These are phyloP conservation scores for Quadroppia sp. DNA, from an alignment of 2,888 invertebrate species.

Conservation along the genomic window DNA sequence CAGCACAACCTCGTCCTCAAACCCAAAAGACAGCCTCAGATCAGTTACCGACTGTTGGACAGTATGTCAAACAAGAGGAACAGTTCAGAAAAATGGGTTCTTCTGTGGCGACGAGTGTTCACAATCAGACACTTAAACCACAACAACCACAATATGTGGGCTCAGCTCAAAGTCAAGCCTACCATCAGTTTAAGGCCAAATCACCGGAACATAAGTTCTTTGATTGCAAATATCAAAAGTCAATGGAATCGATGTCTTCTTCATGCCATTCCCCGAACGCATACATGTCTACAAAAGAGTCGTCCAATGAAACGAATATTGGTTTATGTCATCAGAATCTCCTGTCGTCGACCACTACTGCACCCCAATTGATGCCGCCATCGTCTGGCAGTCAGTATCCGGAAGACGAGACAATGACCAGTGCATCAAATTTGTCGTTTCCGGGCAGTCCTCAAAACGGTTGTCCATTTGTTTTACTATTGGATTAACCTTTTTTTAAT, in stretches of 20 bases:
- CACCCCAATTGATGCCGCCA: neutral
- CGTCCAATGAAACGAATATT: neutral
- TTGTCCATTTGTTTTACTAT: neutral
- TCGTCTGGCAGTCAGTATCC: neutral
- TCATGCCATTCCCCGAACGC: conserved; percentile 3
- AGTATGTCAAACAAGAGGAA: conserved; percentile 16
- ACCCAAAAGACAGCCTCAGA: neutral
- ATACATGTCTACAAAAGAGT: conserved; percentile 24
- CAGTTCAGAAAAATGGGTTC: neutral
- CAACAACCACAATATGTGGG: neutral
- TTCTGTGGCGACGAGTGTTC: neutral
- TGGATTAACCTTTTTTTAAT: neutral
- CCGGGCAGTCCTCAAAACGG: conserved; percentile 20
- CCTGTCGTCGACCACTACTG: conserved; percentile 2
- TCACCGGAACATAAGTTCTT: conserved; percentile 15
- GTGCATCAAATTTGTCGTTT: conserved; percentile 19
- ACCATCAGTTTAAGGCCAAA: neutral
- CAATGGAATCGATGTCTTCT: neutral
- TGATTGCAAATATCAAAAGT: conserved; percentile 29
- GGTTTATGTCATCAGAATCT: conserved; percentile 33
- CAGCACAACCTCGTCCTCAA: neutral
- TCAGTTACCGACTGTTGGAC: neutral
- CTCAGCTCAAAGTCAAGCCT: neutral
- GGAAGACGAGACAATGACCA: conserved; percentile 28
- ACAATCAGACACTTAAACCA: conserved; percentile 10